A percentile compares a stretch with the other conserved stretches of the same genome.
Conservation (phyloP, 2,888 invertebrate species). For the Sarcophaga subvicina region DNA sequence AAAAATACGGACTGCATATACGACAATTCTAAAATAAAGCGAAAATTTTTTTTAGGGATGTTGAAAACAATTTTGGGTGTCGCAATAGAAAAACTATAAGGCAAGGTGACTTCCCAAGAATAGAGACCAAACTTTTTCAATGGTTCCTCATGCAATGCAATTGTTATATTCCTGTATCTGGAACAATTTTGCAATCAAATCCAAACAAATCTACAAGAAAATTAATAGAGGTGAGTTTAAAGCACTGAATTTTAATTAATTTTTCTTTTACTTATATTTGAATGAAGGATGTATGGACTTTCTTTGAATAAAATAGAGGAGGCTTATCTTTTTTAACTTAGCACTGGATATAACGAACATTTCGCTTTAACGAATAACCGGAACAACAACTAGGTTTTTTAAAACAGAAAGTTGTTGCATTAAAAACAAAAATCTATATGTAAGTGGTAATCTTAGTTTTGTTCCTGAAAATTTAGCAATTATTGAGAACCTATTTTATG, state of each 20-base stretch:
- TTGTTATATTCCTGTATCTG: neutral
- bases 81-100: neutral
- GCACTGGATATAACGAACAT: too few relatives aligned
- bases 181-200: constrained; percentile 35
- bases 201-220: constrained; percentile 37
- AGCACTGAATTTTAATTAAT: neutral
- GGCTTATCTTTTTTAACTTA: too few relatives aligned
- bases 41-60: constrained; percentile 3
- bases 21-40: constrained; percentile 9
- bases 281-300: too few relatives aligned
- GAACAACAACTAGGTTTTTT: too few relatives aligned
- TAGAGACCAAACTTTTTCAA: constrained; percentile 13
- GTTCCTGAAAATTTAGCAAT: too few relatives aligned
- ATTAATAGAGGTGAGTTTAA: constrained; percentile 31
- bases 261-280: too few relatives aligned
- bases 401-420: too few relatives aligned
- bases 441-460: too few relatives aligned
- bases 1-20: constrained; percentile 6
- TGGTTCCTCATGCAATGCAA: constrained; percentile 23
- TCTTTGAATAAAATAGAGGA: too few relatives aligned
- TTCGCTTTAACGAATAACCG: too few relatives aligned
- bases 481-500: too few relatives aligned
- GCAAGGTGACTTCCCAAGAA: constrained; percentile 5
- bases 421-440: too few relatives aligned
- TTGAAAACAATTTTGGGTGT: constrained; percentile 3